Conservation (phyloP, 2,888 invertebrate species). For the Clanis bilineata region DNA sequence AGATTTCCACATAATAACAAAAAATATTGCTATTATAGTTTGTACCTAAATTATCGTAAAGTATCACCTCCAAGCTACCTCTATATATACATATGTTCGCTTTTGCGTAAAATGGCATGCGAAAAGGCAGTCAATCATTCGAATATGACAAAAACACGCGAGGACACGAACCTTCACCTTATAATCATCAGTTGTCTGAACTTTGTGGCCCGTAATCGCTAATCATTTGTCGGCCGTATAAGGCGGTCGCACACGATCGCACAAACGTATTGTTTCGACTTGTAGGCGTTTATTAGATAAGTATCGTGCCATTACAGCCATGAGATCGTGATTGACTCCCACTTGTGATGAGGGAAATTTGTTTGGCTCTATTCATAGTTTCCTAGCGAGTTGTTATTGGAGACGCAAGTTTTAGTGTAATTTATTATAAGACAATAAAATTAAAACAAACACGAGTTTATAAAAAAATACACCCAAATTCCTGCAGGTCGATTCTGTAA, state of each 20-base stretch:
- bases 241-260: constrained; percentile 30
- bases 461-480: too few relatives aligned
- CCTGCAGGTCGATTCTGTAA: too few relatives aligned
- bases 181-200: not conserved
- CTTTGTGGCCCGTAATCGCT: not conserved
- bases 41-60: too few relatives aligned
- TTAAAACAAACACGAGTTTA: too few relatives aligned
- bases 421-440: too few relatives aligned
- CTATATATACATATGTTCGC: too few relatives aligned
- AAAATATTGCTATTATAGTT: too few relatives aligned
- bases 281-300: constrained; percentile 49
- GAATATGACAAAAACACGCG: not conserved
- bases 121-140: not conserved
- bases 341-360: constrained; percentile 21
- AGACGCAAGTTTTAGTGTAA: too few relatives aligned
- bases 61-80: too few relatives aligned
- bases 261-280: constrained; percentile 44
- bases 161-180: not conserved
- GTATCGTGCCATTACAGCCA: constrained; percentile 32
- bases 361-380: not conserved
- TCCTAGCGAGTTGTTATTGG: constrained; percentile 7
- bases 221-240: not conserved
- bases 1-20: not conserved
- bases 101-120: not conserved
- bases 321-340: constrained; percentile 30